These are phyloP conservation scores for Psilopsiagon aymara DNA, from an alignment of 2,113 vertebrate genomes.

Conservation along the genomic window DNA sequence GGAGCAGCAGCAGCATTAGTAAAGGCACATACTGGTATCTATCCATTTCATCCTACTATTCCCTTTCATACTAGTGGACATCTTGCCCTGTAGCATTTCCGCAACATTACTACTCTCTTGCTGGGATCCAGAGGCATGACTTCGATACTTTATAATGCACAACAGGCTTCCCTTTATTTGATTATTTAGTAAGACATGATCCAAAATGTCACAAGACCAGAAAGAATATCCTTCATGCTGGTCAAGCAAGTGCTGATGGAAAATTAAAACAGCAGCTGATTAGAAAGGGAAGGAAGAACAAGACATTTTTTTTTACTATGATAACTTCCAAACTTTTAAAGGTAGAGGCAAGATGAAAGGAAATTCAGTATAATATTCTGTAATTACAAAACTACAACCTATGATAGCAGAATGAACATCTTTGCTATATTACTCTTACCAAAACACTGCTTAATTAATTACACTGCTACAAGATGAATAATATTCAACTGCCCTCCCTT, in stretches of 20 bases:
- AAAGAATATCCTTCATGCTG: neutral
- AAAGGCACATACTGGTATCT: rapidly evolving
- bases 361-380: neutral
- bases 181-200: neutral
- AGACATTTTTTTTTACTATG: neutral
- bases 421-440: neutral
- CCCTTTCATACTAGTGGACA: rapidly evolving
- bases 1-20: neutral
- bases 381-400: neutral
- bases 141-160: neutral
- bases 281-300: neutral
- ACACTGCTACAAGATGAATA: neutral
- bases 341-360: neutral
- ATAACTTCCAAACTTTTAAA: neutral
- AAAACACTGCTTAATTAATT: slow-evolving; percentile 30
- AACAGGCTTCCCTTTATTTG: neutral
- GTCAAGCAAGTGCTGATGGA: neutral
- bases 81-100: neutral
- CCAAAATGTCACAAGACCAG: neutral
- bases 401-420: neutral
- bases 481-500: neutral
- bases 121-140: rapidly evolving
- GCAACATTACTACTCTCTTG: rapidly evolving
- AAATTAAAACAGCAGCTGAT: neutral
- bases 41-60: neutral